Conservation (phyloP, 2,113 vertebrate species). For the Chrysemys picta region DNA sequence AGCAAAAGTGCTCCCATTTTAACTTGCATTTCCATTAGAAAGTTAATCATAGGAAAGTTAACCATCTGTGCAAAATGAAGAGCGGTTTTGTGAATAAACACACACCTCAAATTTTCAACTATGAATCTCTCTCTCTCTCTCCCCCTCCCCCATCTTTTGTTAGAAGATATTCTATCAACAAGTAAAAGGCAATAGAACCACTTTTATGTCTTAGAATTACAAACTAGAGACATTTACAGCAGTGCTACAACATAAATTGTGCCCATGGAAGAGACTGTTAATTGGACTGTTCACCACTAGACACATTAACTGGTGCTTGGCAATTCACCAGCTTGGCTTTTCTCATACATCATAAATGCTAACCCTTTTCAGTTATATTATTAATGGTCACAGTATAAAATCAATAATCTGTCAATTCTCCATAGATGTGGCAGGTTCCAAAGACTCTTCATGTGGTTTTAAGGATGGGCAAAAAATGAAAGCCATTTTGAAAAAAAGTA, state of each 20-base stretch:
- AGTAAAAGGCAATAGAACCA: not conserved
- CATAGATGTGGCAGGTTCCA: not conserved
- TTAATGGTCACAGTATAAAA: not conserved
- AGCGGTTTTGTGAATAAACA: not conserved
- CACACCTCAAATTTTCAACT: not conserved
- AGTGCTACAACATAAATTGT: not conserved
- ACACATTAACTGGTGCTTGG: not conserved
- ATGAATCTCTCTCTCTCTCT: not conserved
- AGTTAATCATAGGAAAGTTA: not conserved
- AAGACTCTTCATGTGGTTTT: not conserved
- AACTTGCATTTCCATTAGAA: not conserved
- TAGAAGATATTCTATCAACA: not conserved
- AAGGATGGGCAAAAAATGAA: not conserved
- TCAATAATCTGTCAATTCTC: not conserved
- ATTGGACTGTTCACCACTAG: not conserved
- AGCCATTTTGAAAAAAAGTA: not conserved
- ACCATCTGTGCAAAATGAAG: not conserved
- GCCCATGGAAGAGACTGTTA: not conserved
- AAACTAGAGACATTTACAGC: not conserved
- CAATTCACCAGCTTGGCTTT: not conserved
- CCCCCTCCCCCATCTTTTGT: not conserved
- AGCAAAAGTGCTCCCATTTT: not conserved
- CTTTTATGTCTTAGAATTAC: not conserved
- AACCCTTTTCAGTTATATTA: not conserved
- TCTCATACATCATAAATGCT: not conserved